Evolutionary conservation across 2,888 invertebrate genomes (phyloP).

Genomic region (Cryptophagus acutangulus): DNA sequence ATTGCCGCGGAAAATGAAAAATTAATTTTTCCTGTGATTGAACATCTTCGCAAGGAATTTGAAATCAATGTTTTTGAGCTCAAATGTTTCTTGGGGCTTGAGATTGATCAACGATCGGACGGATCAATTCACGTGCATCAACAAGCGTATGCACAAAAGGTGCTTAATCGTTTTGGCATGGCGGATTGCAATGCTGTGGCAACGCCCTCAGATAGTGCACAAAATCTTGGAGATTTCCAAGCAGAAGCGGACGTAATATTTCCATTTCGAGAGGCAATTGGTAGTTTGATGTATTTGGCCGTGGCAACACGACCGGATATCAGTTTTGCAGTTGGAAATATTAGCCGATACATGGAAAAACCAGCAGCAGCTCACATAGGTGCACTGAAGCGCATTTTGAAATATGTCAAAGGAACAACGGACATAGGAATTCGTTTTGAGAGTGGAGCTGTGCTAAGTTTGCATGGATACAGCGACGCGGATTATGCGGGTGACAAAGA

Average conservation of each 20-base stretch:
- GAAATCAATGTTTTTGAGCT: not conserved
- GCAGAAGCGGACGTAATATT: not conserved
- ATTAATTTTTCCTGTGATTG: not conserved
- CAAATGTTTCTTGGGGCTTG: not conserved
- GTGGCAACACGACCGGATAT: conserved; percentile 3
- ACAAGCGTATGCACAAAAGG: not conserved
- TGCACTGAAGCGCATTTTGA: not conserved
- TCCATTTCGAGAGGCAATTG: not conserved
- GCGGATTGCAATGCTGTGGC: not conserved
- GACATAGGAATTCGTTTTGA: not conserved
- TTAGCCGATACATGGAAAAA: not conserved
- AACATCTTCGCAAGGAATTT: not conserved
- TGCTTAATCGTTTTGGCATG: not conserved
- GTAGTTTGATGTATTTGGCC: not conserved
- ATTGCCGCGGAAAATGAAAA: not conserved
- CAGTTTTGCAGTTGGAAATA: not conserved
- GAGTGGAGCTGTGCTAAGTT: too few relatives aligned
- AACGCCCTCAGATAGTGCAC: not conserved
- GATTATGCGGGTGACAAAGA: conserved; percentile 2
- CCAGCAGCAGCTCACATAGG: not conserved
- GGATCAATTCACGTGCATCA: not conserved
- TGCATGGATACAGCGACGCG: not conserved
- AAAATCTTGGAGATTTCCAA: not conserved
- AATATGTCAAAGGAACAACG: conserved; percentile 1
- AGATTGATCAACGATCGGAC: not conserved